Evolutionary conservation across 2,797 vertebrate genomes (phyloP), one percentile per base, ranked within the genome.

Genomic region (Rhinatrema bivittatum): DNA sequence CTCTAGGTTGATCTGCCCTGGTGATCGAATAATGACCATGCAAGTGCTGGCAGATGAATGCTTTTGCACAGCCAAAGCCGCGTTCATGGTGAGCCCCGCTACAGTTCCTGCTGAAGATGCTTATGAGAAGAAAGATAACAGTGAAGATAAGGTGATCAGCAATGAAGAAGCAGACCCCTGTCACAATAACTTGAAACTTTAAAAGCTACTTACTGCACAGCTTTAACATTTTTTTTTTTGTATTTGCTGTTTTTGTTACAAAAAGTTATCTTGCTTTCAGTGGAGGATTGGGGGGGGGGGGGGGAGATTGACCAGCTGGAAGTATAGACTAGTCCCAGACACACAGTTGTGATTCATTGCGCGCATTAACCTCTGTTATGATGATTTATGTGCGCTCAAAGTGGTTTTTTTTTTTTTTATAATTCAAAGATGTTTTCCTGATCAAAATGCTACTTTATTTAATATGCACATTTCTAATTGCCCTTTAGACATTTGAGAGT

Each of bases 1-100:
- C 6, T 44, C 26, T 40, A 74, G 53, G 38, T 70, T 80, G 52
- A 63, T 82, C 35, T 65, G 20, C 60, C 60, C 12, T 36, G 53
- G 56, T 42, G 56, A 27, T 56, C 69, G 66, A 32, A n/a, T 77
- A 53, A 70, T 67, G 9, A 50, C 73, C 28, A 68, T 76, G 20
- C 65, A 83, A 50, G 68, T 81, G 51, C 30, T 69, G 50, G 60
- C 46, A 46, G 45, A 65, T 32, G 62, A 75, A 30, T 80, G 46
- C 60, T 74, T 77, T 42, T 52, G 64, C 3, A 4, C n/a, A 20
- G 17, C 9, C 38, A 59, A 64, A n/a, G n/a, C n/a, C n/a, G n/a
- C n/a, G n/a, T n/a, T n/a, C n/a, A n/a, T n/a, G 22, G 32, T 0
- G 2, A 44, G 44, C 42, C 36, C 60, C 48, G 9, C 43, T 60